Conservation (phyloP, 2,888 invertebrate species). For the Nezara viridula region DNA sequence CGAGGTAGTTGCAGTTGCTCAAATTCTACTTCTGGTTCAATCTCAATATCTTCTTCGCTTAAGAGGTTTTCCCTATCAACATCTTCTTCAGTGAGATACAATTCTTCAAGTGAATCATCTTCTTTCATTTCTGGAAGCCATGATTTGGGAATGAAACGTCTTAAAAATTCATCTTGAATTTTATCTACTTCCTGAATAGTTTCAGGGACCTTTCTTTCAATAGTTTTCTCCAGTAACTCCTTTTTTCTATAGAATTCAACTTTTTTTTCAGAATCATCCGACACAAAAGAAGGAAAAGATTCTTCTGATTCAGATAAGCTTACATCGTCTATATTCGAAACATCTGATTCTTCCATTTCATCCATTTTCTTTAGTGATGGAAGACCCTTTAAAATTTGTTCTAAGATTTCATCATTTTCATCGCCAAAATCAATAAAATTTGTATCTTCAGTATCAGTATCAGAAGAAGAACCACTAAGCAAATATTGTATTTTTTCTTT, state of each 20-base stretch:
- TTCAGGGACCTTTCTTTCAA: background rate
- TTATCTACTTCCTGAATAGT: background rate
- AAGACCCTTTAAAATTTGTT: background rate
- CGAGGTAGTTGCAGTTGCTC: background rate
- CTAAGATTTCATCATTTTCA: slow-evolving; percentile 29
- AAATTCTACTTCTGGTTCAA: slow-evolving; percentile 5
- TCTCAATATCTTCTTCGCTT: slow-evolving; percentile 2
- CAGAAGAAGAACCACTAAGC: slow-evolving; percentile 21
- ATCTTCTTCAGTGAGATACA: background rate
- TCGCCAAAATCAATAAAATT: slow-evolving; percentile 40
- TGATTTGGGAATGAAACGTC: background rate
- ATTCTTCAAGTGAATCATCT: background rate
- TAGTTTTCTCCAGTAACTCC: background rate
- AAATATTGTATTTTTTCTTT: background rate
- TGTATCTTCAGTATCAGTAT: slow-evolving; percentile 39
- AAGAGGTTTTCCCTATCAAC: background rate
- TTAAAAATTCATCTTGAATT: background rate
- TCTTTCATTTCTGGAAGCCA: background rate
- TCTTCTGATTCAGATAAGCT: background rate
- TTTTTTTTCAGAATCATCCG: background rate
- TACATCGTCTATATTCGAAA: background rate
- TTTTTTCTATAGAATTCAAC: background rate
- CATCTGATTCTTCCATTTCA: background rate
- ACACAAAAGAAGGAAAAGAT: background rate
- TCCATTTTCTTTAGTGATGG: background rate